Evolutionary conservation across 2,113 vertebrate genomes (phyloP).

Genomic region (Oophaga pumilio): DNA sequence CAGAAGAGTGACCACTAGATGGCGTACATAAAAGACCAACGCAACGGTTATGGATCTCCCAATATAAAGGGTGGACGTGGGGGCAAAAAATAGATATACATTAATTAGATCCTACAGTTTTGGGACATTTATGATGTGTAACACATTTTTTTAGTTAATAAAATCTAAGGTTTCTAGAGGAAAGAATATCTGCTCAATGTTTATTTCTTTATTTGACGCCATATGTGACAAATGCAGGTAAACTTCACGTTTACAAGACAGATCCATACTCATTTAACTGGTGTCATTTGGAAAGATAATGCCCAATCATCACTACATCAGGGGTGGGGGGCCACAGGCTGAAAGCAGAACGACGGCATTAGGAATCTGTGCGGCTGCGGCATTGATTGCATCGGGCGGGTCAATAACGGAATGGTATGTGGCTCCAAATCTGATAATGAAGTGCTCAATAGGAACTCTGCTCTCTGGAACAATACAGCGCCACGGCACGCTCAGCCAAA

Average conservation of each 20-base stretch:
- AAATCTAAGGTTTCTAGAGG: neutral
- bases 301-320: constrained; percentile 68
- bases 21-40: constrained; percentile 67
- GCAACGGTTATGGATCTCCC: neutral
- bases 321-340: constrained; percentile 33
- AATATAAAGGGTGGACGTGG: neutral
- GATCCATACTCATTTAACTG: constrained; percentile 70
- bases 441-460: constrained; percentile 74
- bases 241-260: constrained; percentile 59
- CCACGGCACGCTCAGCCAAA: constrained; percentile 64
- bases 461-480: constrained; percentile 71
- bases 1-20: constrained; percentile 73
- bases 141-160: neutral
- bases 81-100: neutral
- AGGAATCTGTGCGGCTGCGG: constrained; percentile 69
- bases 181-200: neutral
- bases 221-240: constrained; percentile 49
- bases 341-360: constrained; percentile 71
- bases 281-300: constrained; percentile 68
- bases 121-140: neutral
- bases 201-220: constrained; percentile 29
- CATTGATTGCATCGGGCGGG: constrained; percentile 79
- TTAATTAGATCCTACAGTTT: neutral
- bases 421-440: constrained; percentile 82
- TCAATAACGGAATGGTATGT: constrained; percentile 79